A percentile compares a stretch with the other conserved stretches of the same genome.
Conservation (phyloP, 2,113 vertebrate species). For the Gymnarchus niloticus region DNA sequence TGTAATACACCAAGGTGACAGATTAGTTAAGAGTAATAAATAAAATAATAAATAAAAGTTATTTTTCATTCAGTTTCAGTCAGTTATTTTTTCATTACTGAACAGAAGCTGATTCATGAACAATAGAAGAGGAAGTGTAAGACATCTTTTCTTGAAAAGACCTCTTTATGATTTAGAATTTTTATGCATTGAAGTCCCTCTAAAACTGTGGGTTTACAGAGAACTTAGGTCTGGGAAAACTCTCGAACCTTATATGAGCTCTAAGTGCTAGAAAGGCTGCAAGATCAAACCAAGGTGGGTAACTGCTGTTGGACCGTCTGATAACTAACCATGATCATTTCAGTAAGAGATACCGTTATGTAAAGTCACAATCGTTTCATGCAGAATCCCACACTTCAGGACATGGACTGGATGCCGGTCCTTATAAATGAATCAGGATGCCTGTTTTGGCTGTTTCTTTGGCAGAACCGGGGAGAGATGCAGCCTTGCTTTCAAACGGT, state of each 20-base stretch:
- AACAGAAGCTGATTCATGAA: neutral
- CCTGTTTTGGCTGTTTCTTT: conserved; percentile 38
- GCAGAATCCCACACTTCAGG: neutral
- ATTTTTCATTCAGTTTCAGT: no score
- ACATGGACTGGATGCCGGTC: neutral
- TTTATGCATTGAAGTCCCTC: neutral
- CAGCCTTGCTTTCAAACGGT: conserved; percentile 86
- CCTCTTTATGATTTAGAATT: neutral
- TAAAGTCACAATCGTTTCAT: neutral
- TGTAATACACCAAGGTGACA: neutral
- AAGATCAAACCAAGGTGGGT: neutral
- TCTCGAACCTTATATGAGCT: neutral
- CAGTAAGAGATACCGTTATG: neutral
- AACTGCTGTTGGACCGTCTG: neutral
- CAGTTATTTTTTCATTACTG: neutral
- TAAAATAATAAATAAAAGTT: neutral
- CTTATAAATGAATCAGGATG: conserved; percentile 42
- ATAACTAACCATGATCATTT: neutral
- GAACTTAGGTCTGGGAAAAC: neutral
- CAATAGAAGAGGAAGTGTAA: neutral
- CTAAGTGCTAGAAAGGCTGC: neutral
- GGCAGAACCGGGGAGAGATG: conserved; percentile 90
- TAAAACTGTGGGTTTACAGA: neutral
- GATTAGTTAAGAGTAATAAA: neutral
- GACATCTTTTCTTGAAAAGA: neutral